phyloP scores from a whole-genome alignment of 2,888 invertebrate species.

The Julus scanicus region DNA sequence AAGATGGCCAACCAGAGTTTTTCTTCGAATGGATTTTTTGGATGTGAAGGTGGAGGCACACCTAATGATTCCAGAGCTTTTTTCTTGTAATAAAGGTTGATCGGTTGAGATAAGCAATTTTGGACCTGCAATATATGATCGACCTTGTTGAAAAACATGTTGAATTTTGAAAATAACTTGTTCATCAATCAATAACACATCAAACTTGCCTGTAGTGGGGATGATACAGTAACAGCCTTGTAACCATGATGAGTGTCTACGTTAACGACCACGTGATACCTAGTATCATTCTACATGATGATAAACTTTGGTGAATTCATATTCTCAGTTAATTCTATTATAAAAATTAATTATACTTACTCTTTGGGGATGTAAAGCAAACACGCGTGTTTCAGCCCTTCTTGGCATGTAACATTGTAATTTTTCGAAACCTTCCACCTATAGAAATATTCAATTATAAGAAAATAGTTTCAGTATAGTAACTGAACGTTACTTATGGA shows the following conservation, averaged over 20 bases:
- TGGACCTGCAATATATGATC: slow-evolving; percentile 70
- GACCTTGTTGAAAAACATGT: neutral
- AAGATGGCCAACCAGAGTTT: slow-evolving; percentile 78
- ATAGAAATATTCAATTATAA: neutral
- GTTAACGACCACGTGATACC: slow-evolving; percentile 77
- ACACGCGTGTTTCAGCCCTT: slow-evolving; percentile 63
- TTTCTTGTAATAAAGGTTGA: slow-evolving; percentile 80
- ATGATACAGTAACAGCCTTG: slow-evolving; percentile 75
- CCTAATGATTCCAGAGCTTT: slow-evolving; percentile 76
- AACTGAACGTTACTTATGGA: too few relatives aligned
- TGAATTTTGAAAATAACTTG: too few relatives aligned
- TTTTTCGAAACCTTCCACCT: slow-evolving; percentile 66
- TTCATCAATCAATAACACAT: too few relatives aligned
- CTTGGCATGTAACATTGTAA: slow-evolving; percentile 64
- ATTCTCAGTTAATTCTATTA: neutral
- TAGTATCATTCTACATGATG: slow-evolving; percentile 68
- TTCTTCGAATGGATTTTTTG: slow-evolving; percentile 79
- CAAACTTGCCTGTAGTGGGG: slow-evolving; percentile 77
- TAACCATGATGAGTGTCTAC: slow-evolving; percentile 73
- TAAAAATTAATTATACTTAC: slow-evolving; percentile 59
- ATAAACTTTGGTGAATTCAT: neutral
- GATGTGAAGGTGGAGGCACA: slow-evolving; percentile 59
- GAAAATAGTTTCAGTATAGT: slow-evolving; percentile 13
- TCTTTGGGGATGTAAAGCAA: slow-evolving; percentile 65
- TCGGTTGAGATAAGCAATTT: slow-evolving; percentile 81